Conservation (phyloP, 2,888 invertebrate species). For the Orchesella flavescens region DNA sequence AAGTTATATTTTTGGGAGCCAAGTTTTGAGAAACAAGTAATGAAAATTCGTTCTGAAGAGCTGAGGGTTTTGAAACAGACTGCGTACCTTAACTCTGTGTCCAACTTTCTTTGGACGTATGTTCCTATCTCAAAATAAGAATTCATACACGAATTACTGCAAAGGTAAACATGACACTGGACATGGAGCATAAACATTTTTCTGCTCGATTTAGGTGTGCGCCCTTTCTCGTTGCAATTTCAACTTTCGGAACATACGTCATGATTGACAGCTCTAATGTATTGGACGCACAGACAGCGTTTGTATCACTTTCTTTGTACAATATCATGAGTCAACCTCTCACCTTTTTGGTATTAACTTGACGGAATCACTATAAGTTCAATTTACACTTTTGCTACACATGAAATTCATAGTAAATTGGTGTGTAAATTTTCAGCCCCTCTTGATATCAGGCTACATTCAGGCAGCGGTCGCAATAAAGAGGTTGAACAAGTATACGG, state of each 20-base stretch:
- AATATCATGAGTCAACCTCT: constrained; percentile 78
- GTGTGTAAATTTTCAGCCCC: no score
- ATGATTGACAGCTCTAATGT: constrained; percentile 74
- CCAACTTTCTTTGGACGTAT: constrained; percentile 24
- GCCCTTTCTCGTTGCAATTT: constrained; percentile 72
- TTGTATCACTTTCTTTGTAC: constrained; percentile 78
- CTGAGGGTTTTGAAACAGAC: constrained; percentile 50
- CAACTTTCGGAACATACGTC: constrained; percentile 74
- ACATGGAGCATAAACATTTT: not conserved
- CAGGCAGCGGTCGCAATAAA: no score
- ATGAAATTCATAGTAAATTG: no score
- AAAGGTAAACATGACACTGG: no score
- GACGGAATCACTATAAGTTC: no score
- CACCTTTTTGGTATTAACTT: constrained; percentile 72
- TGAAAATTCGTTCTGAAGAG: constrained; percentile 51
- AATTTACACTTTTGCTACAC: no score
- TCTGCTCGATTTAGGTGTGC: constrained; percentile 50
- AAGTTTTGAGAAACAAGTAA: constrained; percentile 62
- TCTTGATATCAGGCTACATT: no score
- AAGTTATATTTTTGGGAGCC: constrained; percentile 71
- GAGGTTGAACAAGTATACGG: no score
- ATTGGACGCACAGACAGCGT: constrained; percentile 77
- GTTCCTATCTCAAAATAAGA: not conserved
- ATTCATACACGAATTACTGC: constrained; percentile 61
- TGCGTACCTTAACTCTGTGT: constrained; percentile 12